These are phyloP conservation scores for Cetoscarus ocellatus DNA, from an alignment of 2,797 vertebrate species.

Conservation along the genomic window DNA sequence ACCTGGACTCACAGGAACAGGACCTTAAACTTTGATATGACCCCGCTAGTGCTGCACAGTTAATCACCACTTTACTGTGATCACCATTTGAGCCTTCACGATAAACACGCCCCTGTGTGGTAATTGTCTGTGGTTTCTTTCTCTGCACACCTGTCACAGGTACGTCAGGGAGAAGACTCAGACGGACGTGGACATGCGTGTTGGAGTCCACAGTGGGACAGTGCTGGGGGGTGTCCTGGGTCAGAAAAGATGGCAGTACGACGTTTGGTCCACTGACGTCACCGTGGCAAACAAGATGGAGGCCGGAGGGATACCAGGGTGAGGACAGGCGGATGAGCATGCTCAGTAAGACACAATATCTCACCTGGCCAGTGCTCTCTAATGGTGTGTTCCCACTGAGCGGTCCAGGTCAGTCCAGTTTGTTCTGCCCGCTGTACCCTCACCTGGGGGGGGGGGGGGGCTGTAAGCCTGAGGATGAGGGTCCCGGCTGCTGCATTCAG, in stretches of 20 bases:
- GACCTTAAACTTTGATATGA: not conserved
- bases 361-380: too few species aligned
- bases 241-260: slow-evolving; percentile 97
- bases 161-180: slow-evolving; percentile 95
- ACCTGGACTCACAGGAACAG: not conserved
- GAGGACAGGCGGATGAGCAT: slow-evolving; percentile 33
- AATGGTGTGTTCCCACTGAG: too few species aligned
- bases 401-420: too few species aligned
- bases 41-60: too few species aligned
- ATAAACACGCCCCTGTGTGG: too few species aligned
- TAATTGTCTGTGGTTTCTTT: too few species aligned
- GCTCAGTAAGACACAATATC: not conserved
- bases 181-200: slow-evolving; percentile 95
- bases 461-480: too few species aligned
- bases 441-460: too few species aligned
- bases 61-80: too few species aligned
- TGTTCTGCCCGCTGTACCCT: too few species aligned
- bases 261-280: slow-evolving; percentile 96
- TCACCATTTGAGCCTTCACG: too few species aligned
- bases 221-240: slow-evolving; percentile 94
- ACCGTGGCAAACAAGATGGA: slow-evolving; percentile 98
- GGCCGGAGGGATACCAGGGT: slow-evolving; percentile 95
- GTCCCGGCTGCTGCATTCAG: too few species aligned
- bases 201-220: slow-evolving; percentile 93
- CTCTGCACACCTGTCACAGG: slow-evolving; percentile 68